Evolutionary conservation across 2,888 invertebrate species (phyloP).

Genomic region (Pristionchus arcanus): DNA sequence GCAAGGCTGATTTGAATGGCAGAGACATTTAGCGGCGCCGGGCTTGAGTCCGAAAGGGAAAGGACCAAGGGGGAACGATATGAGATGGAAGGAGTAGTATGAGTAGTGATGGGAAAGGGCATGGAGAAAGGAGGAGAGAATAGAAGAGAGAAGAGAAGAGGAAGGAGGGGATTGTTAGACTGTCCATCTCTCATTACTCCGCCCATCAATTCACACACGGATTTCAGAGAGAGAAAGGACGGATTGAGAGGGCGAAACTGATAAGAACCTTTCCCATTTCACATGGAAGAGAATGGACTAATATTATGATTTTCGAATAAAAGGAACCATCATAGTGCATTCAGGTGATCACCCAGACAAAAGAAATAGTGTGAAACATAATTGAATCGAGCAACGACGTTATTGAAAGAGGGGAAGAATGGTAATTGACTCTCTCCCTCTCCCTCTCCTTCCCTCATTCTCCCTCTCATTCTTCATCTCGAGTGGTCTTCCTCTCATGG

Average conservation of each 20-base stretch:
- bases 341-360: not conserved
- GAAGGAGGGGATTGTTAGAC: conserved; percentile 17
- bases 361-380: not conserved
- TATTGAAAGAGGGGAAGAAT: not conserved
- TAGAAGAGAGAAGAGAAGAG: not conserved
- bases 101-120: conserved; percentile 42
- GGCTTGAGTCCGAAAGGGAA: conserved; percentile 39
- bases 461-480: not conserved
- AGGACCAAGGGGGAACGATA: not conserved
- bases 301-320: not conserved
- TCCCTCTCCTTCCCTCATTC: not conserved
- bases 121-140: not conserved
- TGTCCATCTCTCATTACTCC: conserved; percentile 22
- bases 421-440: not conserved
- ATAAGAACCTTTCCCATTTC: not conserved
- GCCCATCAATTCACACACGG: conserved; percentile 13
- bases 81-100: conserved; percentile 24
- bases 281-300: not conserved
- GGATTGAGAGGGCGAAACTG: not conserved
- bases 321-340: not conserved
- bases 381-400: not conserved
- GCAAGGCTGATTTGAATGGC: not conserved
- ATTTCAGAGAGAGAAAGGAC: conserved; percentile 9
- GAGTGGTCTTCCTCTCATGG: conserved; percentile 10
- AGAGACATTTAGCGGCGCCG: not conserved